Base-by-base conservation (phyloP, 1,140 invertebrate genomes). In the Drosophila pectinifera region DNA sequence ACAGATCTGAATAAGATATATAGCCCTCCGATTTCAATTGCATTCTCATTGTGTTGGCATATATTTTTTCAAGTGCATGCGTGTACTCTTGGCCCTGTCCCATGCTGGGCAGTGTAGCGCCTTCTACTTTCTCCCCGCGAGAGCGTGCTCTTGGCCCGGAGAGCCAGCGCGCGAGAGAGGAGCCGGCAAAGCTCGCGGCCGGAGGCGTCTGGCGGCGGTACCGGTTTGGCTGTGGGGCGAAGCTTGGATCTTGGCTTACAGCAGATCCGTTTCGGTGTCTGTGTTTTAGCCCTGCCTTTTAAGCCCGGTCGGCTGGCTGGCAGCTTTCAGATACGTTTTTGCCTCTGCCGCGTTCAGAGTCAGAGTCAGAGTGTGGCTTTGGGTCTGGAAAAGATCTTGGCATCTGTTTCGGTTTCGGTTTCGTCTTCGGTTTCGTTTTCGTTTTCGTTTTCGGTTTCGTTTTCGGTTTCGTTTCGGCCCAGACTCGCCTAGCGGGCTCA, bases 321-420 rank as follows among this genome's bases (percentile, higher is more conserved):
- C 70, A 89, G 88, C 88, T 91, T 91, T 91, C 88, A 91, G 88
- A 91, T 88, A 91, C 83, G 79, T 88, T 91, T 91, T 79, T 80
- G 86, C 79, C 70, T 76, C 64, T 74, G 84, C 51, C 80, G 78
- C 76, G 73, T 65, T 82, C 73, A 72, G 74, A 72, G 79, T 73
- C 77, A 76, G 72, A 75, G 72, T 73, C 64, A 63, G 67, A 22
- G 70, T 75, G 72, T 76, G 64, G 48, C 76, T 63, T 67, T 72
- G 64, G 73, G 38, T 55, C 49, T 54, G 42, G 31, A 57, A 76
- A 59, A 68, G 74, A 78, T 70, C 68, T 72, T 68, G 64, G 64
- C 59, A 59, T 54, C 64, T 54, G 26, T 75, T 55, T 65, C 42
- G 39, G 31, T 36, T 56, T 54, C 34, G 28, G 3, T 69, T 18